These are phyloP conservation scores for Ovis aries DNA, from an alignment of 2,113 vertebrate species.

Conservation along the genomic window DNA sequence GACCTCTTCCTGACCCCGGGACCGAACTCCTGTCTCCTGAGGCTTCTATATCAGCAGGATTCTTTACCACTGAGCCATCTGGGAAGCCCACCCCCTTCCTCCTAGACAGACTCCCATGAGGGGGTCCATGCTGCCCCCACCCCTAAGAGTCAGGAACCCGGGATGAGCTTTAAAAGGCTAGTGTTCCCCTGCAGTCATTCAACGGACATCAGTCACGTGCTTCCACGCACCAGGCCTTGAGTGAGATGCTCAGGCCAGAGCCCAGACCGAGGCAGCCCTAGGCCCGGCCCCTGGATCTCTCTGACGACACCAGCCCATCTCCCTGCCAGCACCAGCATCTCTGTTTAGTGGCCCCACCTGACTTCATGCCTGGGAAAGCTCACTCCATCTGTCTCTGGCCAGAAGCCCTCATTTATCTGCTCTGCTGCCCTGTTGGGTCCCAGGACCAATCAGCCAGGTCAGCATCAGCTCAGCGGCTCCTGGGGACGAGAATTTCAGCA, in stretches of 20 bases:
- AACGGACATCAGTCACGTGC: background rate
- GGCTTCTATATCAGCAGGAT: background rate
- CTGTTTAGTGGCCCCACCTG: background rate
- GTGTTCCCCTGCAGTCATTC: background rate
- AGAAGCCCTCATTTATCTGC: conserved; percentile 1
- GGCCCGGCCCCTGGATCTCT: background rate
- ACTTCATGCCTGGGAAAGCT: background rate
- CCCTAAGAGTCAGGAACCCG: background rate
- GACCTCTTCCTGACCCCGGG: background rate
- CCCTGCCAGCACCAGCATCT: background rate
- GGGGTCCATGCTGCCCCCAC: background rate
- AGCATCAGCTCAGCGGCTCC: background rate
- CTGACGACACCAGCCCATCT: background rate
- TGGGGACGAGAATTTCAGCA: background rate
- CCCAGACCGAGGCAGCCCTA: too few species aligned
- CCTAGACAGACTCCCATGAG: background rate
- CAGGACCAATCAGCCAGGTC: background rate
- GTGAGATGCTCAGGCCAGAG: background rate
- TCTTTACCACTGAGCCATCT: background rate
- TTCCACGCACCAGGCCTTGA: background rate
- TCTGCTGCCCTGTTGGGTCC: background rate
- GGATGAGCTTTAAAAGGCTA: background rate
- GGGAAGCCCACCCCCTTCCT: background rate
- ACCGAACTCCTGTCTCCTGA: background rate
- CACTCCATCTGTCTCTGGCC: background rate